Evolutionary conservation across 2,797 vertebrate species (phyloP).

Genomic region (Pygocentrus nattereri): DNA sequence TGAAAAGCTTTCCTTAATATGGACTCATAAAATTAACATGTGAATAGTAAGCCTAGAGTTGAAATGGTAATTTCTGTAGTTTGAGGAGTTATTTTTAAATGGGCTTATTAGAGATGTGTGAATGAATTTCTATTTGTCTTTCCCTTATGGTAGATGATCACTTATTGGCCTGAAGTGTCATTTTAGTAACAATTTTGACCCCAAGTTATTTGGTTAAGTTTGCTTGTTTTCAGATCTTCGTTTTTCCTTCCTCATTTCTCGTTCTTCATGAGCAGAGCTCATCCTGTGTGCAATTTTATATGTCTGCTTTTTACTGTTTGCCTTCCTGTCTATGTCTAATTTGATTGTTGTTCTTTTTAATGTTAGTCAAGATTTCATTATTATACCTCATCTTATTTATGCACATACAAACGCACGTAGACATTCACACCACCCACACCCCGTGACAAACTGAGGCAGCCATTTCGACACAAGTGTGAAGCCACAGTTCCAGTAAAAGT

Average conservation of each 20-base stretch:
- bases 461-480: slow-evolving; percentile 1
- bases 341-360: neutral
- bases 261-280: neutral
- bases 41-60: neutral
- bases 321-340: neutral
- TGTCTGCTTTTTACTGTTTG: neutral
- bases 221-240: neutral
- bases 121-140: neutral
- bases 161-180: neutral
- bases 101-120: neutral
- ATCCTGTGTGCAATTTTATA: neutral
- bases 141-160: neutral
- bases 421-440: slow-evolving; percentile 6
- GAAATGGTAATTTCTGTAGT: neutral
- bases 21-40: neutral
- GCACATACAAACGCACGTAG: neutral
- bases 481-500: neutral
- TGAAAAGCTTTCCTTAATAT: no score
- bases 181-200: neutral
- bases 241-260: slow-evolving; percentile 11
- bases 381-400: neutral
- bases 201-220: slow-evolving; percentile 17
- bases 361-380: neutral
- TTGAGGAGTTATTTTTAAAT: no score
- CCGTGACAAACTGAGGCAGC: neutral